Percentiles rank a stretch among this genome's conserved stretches.
These are phyloP conservation scores for Rhombomys opimus DNA, from an alignment of 2,113 vertebrate species.

Conservation along the genomic window DNA sequence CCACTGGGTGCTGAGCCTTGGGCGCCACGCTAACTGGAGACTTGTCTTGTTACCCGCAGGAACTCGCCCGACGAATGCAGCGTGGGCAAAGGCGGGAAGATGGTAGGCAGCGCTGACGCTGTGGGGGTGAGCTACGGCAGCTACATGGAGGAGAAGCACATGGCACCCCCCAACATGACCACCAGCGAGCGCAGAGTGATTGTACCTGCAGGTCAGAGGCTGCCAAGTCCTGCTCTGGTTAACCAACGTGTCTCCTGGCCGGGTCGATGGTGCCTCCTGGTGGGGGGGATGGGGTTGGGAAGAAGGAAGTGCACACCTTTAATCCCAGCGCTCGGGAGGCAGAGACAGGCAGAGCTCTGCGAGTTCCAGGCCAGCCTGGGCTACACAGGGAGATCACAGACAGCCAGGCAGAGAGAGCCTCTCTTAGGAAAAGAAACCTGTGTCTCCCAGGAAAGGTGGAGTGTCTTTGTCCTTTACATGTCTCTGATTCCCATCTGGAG, in stretches of 20 bases:
- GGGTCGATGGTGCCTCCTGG: too few relatives aligned
- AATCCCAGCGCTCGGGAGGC: too few relatives aligned
- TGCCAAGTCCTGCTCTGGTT: fast-evolving
- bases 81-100: constrained; percentile 91
- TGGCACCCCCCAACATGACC: constrained; percentile 93
- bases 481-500: not conserved
- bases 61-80: constrained; percentile 92
- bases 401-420: too few relatives aligned
- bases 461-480: fast-evolving
- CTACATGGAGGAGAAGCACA: constrained; percentile 94
- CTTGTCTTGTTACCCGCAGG: constrained; percentile 82
- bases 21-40: constrained; percentile 1
- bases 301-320: too few relatives aligned
- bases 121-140: constrained; percentile 90
- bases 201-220: constrained; percentile 92
- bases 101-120: constrained; percentile 86
- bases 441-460: not conserved
- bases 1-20: fast-evolving
- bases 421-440: fast-evolving
- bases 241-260: too few relatives aligned
- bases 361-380: too few relatives aligned
- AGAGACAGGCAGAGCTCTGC: too few relatives aligned
- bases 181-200: constrained; percentile 93
- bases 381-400: too few relatives aligned
- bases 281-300: too few relatives aligned